Base-by-base conservation (phyloP, 2,888 invertebrate species). In the Laspeyria flexula region DNA sequence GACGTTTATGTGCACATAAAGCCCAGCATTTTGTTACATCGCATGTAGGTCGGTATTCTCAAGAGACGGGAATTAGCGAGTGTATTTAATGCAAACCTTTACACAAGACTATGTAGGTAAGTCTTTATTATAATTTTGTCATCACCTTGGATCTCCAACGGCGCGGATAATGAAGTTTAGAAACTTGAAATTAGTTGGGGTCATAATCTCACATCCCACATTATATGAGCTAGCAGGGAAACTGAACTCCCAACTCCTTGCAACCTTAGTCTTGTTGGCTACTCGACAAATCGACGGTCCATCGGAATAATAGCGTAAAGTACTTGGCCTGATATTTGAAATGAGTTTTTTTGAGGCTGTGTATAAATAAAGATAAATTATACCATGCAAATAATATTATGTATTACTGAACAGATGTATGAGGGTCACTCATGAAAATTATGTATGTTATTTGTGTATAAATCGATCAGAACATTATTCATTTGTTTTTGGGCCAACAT, bases 131-230 rank as follows among this genome's bases (percentile, higher is more conserved):
- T 81, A 81, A 83, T 83, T 82, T 83, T 81, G 83, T 82, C 79
- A 79, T 81, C 81, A 77, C 81, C 80, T 83, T 81, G 78, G 77
- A 83, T 84, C 82, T 85, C 79, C 85, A 84, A 79, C 84, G 79
- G 81, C 53, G 87, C 85, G 87, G 71, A 77, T 87, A 87, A 88
- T 86, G 82, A 87, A 88, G 86, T 88, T 88, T 79, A 74, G 79
- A 82, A 88, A 88, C 88, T 88, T 88, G 83, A 76, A 86, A 88
- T 88, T 88, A 86, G 85, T 83, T 83, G 73, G 72, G 81, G 81
- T 82, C 79, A 84, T 82, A 85, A 84, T 84, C 81, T 81, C 78
- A 79, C 73, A 77, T 77, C 75, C 71, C 78, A 74, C 75, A 77
- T 77, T 76, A 77, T 70, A 72, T 76, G 73, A 73, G 73, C 65